Evolutionary conservation across 2,113 vertebrate species (phyloP).

Genomic region (Menidia beryllina): DNA sequence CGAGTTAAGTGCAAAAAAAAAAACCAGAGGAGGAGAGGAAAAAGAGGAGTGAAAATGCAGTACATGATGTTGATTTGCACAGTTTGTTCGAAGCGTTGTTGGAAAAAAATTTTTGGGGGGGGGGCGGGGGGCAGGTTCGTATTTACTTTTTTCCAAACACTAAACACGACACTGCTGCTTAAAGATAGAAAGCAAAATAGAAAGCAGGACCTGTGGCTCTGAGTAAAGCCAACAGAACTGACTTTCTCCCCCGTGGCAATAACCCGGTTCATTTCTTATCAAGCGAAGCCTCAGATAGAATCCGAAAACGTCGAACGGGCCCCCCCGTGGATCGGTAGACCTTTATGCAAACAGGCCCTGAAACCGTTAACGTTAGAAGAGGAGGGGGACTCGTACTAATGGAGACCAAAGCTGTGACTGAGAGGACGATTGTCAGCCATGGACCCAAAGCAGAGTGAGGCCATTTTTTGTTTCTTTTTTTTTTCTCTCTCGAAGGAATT

Average conservation of each 20-base stretch:
- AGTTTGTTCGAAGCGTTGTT: not conserved
- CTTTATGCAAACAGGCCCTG: not conserved
- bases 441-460: no score
- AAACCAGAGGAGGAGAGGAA: not conserved
- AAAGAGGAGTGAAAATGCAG: not conserved
- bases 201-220: not conserved
- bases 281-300: not conserved
- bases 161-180: not conserved
- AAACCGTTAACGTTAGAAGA: not conserved
- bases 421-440: no score
- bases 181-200: not conserved
- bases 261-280: not conserved
- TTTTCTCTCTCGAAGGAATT: no score
- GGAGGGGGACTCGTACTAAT: not conserved
- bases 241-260: no score
- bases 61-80: not conserved
- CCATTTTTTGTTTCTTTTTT: no score
- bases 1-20: not conserved
- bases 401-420: not conserved
- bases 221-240: not conserved
- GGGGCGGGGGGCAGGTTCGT: no score
- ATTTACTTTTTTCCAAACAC: not conserved
- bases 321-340: not conserved
- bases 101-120: no score
- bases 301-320: not conserved